These are phyloP conservation scores for Drosophila teissieri DNA, from an alignment of 1,140 invertebrate species.

Conservation along the genomic window DNA sequence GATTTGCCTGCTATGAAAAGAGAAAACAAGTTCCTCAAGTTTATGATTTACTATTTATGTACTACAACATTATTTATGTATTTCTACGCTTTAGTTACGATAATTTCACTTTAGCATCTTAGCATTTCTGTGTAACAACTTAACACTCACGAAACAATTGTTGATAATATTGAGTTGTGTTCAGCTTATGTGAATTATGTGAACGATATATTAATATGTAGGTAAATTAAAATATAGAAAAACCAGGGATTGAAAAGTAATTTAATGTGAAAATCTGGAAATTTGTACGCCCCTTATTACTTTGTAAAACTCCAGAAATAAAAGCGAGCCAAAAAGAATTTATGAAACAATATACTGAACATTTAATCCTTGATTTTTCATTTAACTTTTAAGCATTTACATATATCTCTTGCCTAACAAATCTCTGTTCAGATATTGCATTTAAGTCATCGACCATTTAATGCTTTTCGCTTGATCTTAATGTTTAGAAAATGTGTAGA, in stretches of 20 bases:
- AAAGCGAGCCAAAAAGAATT: conserved; percentile 10
- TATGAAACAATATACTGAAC: conserved; percentile 5
- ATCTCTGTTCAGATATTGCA: conserved; percentile 38
- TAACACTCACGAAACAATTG: conserved; percentile 37
- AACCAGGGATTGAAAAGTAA: conserved; percentile 9
- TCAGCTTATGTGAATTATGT: conserved; percentile 47
- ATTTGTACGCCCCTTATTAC: conserved; percentile 8
- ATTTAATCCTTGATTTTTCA: conserved; percentile 3
- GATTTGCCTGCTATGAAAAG: conserved; percentile 29
- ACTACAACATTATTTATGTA: conserved; percentile 4
- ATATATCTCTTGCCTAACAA: conserved; percentile 14
- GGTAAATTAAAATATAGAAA: conserved; percentile 12
- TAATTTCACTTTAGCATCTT: conserved; percentile 7
- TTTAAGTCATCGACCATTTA: conserved; percentile 44
- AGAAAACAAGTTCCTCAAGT: conserved; percentile 59
- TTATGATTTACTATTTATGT: conserved; percentile 43
- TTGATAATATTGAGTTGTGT: conserved; percentile 66
- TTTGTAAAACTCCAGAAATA: conserved; percentile 13
- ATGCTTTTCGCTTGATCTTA: conserved; percentile 43
- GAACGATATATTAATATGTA: conserved; percentile 33
- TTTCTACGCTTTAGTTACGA: neutral
- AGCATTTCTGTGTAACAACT: conserved; percentile 13
- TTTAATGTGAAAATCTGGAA: conserved; percentile 3
- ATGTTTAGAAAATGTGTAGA: conserved; percentile 15
- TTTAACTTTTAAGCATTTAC: conserved; percentile 1